A percentile compares a stretch with the other conserved stretches of the same genome.
phyloP scores from a whole-genome alignment of 1,140 invertebrate species.

The Drosophila takahashii region DNA sequence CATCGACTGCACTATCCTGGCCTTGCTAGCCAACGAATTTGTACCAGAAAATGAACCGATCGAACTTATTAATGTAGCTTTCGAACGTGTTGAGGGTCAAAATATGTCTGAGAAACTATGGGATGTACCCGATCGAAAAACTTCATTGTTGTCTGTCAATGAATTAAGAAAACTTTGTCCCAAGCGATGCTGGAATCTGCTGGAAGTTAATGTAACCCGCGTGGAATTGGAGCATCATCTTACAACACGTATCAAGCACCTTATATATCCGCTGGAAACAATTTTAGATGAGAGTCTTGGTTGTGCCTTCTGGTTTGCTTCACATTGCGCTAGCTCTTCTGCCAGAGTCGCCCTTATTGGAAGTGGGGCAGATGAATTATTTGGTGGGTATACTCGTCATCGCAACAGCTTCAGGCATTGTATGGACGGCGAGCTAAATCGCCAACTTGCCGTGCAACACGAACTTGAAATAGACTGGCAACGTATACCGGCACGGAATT shows the following conservation, averaged over 20 bases:
- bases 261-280: constrained; percentile 93
- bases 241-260: constrained; percentile 87
- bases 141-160: constrained; percentile 89
- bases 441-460: constrained; percentile 85
- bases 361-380: constrained; percentile 98
- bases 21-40: constrained; percentile 91
- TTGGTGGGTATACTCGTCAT: constrained; percentile 97
- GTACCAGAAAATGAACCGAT: constrained; percentile 90
- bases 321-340: constrained; percentile 88
- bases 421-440: constrained; percentile 85
- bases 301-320: constrained; percentile 98
- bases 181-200: constrained; percentile 87
- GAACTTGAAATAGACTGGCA: constrained; percentile 92
- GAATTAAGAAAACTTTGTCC: constrained; percentile 91
- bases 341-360: constrained; percentile 86
- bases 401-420: constrained; percentile 88
- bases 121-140: constrained; percentile 92
- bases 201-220: constrained; percentile 90
- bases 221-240: constrained; percentile 88
- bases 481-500: constrained; percentile 95
- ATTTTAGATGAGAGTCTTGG: constrained; percentile 98
- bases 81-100: constrained; percentile 86
- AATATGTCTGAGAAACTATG: constrained; percentile 31
- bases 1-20: constrained; percentile 96
- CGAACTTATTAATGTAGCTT: constrained; percentile 99